A percentile compares a stretch with the other conserved stretches of the same genome.
Conservation (phyloP, 2,888 invertebrate genomes). For the Morpho helenor region DNA sequence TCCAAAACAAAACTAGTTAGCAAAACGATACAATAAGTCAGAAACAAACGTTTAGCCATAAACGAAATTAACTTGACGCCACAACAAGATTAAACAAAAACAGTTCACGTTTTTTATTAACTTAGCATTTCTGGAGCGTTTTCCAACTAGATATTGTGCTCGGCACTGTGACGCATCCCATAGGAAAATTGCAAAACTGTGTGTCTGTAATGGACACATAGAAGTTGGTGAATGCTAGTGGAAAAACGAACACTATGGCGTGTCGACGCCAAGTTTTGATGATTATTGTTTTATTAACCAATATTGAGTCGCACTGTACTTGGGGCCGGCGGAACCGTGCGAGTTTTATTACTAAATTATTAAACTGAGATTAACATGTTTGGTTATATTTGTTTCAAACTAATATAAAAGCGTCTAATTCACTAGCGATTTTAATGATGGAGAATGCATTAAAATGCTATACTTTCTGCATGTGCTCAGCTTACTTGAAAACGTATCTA, state of each 20-base stretch:
- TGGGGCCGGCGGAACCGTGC: constrained; percentile 29
- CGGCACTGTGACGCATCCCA: constrained; percentile 21
- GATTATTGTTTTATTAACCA: constrained; percentile 78
- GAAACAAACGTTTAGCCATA: constrained; percentile 40
- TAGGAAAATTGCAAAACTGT: constrained; percentile 11
- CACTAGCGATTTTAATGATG: too few species aligned
- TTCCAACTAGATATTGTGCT: constrained; percentile 25
- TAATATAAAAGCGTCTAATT: too few species aligned
- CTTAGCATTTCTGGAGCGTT: constrained; percentile 18
- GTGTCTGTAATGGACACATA: constrained; percentile 6
- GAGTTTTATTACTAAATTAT: background rate
- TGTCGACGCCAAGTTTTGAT: constrained; percentile 69
- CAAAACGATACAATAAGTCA: constrained; percentile 71
- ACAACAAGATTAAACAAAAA: constrained; percentile 46
- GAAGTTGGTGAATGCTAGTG: constrained; percentile 12
- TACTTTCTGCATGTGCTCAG: too few species aligned
- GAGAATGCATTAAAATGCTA: too few species aligned
- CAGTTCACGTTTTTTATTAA: constrained; percentile 38
- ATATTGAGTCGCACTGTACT: constrained; percentile 61
- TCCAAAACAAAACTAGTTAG: constrained; percentile 52
- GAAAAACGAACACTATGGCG: constrained; percentile 34
- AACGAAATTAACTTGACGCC: constrained; percentile 44
- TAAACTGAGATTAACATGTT: background rate
- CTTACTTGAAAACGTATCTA: too few species aligned
- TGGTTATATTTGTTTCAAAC: too few species aligned